phyloP scores from a whole-genome alignment of 2,113 vertebrate genomes.

The Tenrec ecaudatus region DNA sequence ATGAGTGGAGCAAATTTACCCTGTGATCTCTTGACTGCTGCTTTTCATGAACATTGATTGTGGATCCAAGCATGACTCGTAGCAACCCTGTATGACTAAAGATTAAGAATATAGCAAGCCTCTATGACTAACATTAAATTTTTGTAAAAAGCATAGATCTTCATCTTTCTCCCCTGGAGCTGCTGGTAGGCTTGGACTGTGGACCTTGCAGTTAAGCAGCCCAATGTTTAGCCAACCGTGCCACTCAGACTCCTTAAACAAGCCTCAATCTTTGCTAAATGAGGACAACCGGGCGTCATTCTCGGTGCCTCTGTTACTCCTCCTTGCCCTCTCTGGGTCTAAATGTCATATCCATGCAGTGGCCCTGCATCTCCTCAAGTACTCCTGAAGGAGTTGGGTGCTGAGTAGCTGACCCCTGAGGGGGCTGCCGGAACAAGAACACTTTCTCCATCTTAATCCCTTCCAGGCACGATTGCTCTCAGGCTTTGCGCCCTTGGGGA shows the following conservation, averaged over 20 bases:
- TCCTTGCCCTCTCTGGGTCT: background rate
- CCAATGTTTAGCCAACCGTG: too few relatives aligned
- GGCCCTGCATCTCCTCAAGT: background rate
- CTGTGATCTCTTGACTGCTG: too few relatives aligned
- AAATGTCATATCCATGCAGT: background rate
- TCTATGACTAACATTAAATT: too few relatives aligned
- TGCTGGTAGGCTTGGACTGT: too few relatives aligned
- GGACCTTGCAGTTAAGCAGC: too few relatives aligned
- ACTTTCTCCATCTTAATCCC: background rate
- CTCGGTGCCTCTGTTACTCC: background rate
- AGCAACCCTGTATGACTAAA: background rate
- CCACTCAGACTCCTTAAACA: background rate
- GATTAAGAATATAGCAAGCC: too few relatives aligned
- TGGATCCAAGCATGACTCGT: too few relatives aligned
- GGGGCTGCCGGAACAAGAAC: background rate
- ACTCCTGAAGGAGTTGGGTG: background rate
- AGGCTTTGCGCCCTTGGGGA: background rate
- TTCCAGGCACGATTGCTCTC: background rate
- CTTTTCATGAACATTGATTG: too few relatives aligned
- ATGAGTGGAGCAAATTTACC: too few relatives aligned
- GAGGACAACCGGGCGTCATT: accelerated
- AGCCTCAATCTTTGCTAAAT: background rate
- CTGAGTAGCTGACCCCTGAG: background rate
- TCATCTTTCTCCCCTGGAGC: too few relatives aligned
- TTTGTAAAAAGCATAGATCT: too few relatives aligned